Evolutionary conservation across 2,888 invertebrate genomes (phyloP), one percentile per base, ranked within the genome.

Genomic region (Orchestes rusci): DNA sequence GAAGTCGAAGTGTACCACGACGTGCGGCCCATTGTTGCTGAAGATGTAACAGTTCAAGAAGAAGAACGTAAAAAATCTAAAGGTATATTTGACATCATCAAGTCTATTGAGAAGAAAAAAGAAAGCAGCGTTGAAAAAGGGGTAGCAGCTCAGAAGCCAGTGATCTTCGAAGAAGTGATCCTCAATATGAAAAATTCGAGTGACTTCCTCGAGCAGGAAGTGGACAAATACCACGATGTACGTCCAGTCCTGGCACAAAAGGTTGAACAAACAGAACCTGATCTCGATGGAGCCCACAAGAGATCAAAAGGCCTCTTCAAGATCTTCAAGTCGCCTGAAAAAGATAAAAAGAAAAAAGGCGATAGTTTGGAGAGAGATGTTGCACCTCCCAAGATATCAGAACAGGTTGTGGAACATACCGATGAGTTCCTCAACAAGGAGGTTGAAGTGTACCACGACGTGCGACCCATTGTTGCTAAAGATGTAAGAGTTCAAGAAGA

Each of bases 1-100:
- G 48, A 48, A 27, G 17, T 57, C 12, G 41, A 51, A 15, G 44
- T 48, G 12, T 56, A 53, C 34, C 49, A 55, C 32, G 58, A 55
- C 33, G 56, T 53, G 5, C 53, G 52, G 10, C 48, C 52, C 27
- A 13, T 42, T 13, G 28, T 28, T 12, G 16, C 53, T 12, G 13
- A 19, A 3, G 19, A 34, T 19, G 33, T 18, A 32, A n/a, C 23
- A n/a, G 27, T 34, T 19, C 4, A 2, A 10, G 23, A 28, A 27
- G 18, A 38, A 29, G 48, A 56, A 19, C 55, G 53, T 36, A 51
- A 47, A 12, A 42, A 47, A 39, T 23, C 23, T 5, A 42, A 42
- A 20, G 39, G 48, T 10, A 7, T 48, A 16, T 39, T 52, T 27
- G 50, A 48, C 15, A 23, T 50, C 3, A 50, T 52, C 28, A 45